Percentiles rank a stretch among this genome's conserved stretches.
Evolutionary conservation across 2,113 vertebrate species (phyloP).

Genomic region (Galeopterus variegatus): DNA sequence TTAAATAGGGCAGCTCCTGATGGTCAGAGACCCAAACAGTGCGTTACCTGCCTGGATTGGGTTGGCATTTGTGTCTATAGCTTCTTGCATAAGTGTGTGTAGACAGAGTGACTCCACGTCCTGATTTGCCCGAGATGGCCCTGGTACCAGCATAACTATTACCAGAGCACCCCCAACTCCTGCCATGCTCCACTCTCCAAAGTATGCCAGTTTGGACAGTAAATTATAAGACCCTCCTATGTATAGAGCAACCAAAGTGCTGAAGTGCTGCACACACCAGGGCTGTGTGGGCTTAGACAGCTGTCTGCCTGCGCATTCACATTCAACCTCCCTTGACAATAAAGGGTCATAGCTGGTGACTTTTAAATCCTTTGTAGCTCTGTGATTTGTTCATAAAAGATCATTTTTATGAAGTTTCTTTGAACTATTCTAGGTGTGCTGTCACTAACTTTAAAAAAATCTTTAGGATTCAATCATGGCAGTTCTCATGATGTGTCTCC

Average conservation of each 20-base stretch:
- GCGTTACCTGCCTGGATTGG: fast-evolving
- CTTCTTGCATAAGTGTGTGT: fast-evolving
- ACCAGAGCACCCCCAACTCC: neutral
- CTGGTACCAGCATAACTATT: neutral
- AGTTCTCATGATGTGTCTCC: neutral
- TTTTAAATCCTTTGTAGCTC: neutral
- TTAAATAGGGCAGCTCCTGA: neutral
- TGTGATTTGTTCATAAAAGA: neutral
- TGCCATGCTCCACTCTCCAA: neutral
- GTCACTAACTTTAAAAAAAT: neutral
- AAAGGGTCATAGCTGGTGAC: neutral
- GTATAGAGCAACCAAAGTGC: too few relatives aligned
- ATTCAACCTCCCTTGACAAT: neutral
- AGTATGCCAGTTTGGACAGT: neutral
- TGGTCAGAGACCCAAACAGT: neutral
- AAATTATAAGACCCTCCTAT: neutral
- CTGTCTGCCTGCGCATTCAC: neutral
- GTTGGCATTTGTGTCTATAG: neutral
- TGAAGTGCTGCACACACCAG: neutral
- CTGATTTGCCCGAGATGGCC: neutral
- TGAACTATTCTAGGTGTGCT: neutral
- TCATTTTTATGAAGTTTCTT: neutral
- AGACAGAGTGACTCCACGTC: fast-evolving
- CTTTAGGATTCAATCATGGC: neutral
- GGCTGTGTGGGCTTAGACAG: fast-evolving